Evolutionary conservation across 1,140 invertebrate species (phyloP), one percentile per base, ranked within the genome.

Genomic region (Drosophila burlai): DNA sequence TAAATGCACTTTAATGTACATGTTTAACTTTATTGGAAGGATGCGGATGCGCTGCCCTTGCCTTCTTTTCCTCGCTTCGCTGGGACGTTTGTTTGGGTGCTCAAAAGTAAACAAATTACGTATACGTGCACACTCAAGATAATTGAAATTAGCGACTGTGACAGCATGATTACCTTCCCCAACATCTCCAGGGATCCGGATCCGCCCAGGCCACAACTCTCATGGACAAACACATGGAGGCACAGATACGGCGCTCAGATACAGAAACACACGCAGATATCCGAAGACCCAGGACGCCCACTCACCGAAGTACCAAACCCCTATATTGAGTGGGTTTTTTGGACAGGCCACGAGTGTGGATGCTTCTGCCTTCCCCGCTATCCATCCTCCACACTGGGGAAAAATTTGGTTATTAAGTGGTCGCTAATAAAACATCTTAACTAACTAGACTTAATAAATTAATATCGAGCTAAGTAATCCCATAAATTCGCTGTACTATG

Each of bases 61-160:
- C 59, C 83, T 67, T 71, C 58, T 38, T 57, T 71, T 63, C 24
- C 29, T 58, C 34, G 52, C 31, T 26, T 57, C 15, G 16, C 11
- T 24, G 47, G 47, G 49, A 46, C 47, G 52, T 61, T 59, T n/a
- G 52, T 61, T 59, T n/a, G 59, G 59, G 54, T 24, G 66, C 67
- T 52, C 54, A 61, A 83, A 73, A 83, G 81, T 60, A 72, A 87
- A 89, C 83, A 86, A 86, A 86, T 86, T 86, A 89, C 83, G 58
- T 61, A 73, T 72, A 76, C 76, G 65, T 76, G 82, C 67, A 81
- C 82, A 89, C 73, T 84, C 65, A 64, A 90, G 84, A 89, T 87
- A 87, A 87, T 87, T 87, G 84, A 87, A 87, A 87, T 87, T 87
- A 87, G 84, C 84, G 84, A 65, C 81, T 87, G 83, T 87, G 84